Evolutionary conservation across 2,888 invertebrate genomes (phyloP).

Genomic region (Apocheima hispidaria): DNA sequence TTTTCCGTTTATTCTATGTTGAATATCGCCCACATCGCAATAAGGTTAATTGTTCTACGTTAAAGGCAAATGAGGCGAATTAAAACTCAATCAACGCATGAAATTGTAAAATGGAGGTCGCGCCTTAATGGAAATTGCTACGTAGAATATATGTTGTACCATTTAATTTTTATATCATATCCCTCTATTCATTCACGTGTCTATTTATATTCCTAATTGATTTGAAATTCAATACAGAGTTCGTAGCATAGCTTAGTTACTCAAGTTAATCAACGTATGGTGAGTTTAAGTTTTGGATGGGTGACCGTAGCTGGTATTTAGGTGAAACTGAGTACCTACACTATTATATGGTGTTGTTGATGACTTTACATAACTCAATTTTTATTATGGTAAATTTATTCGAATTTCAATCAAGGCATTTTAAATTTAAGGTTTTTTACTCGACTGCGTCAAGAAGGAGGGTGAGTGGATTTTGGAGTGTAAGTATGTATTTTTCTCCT

Average conservation of each 20-base stretch:
- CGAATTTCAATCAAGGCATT: too few relatives aligned
- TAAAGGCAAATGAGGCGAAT: slow-evolving; percentile 22
- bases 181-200: not conserved
- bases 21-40: slow-evolving; percentile 3
- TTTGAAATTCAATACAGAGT: not conserved
- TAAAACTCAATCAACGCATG: slow-evolving; percentile 28
- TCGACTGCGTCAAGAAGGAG: too few relatives aligned
- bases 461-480: too few relatives aligned
- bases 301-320: not conserved
- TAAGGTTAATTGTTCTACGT: slow-evolving; percentile 8
- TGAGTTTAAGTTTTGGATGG: not conserved
- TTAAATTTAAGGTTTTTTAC: too few relatives aligned
- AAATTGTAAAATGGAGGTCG: slow-evolving; percentile 22
- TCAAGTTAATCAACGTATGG: not conserved
- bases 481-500: too few relatives aligned
- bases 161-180: too few relatives aligned
- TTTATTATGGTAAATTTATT: too few relatives aligned
- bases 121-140: slow-evolving; percentile 11
- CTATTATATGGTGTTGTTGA: not conserved
- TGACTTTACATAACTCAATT: not conserved
- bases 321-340: too few relatives aligned
- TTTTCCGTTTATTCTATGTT: not conserved
- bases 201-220: slow-evolving; percentile 2
- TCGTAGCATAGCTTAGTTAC: not conserved
- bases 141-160: slow-evolving; percentile 5